Percentiles rank a stretch among this genome's conserved stretches.
Conservation (phyloP, 2,797 vertebrate species). For the Hydrocynus forskahlii region DNA sequence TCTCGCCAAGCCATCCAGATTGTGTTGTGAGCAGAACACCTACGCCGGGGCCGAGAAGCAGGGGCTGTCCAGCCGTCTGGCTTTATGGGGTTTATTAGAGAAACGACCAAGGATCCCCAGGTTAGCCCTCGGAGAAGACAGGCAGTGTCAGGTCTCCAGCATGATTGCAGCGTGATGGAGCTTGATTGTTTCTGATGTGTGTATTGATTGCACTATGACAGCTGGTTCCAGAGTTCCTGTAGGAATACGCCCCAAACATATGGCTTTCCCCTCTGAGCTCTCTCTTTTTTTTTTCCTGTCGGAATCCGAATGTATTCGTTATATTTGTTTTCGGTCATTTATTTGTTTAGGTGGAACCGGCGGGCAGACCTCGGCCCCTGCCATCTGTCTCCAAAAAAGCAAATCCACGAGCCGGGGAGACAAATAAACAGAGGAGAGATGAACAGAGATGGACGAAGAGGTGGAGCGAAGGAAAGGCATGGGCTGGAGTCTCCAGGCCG, state of each 20-base stretch:
- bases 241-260: conserved; percentile 18
- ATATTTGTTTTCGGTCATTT: conserved; percentile 33
- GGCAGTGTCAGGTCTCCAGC: conserved; percentile 6
- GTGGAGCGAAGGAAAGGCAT: background rate
- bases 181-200: conserved; percentile 48
- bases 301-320: conserved; percentile 31
- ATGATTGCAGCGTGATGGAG: conserved; percentile 32
- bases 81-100: conserved; percentile 51
- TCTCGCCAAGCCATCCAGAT: conserved; percentile 48
- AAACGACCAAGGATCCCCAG: background rate
- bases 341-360: conserved; percentile 48
- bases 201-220: conserved; percentile 31
- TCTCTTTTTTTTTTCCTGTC: background rate
- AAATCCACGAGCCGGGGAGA: conserved; percentile 26
- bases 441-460: conserved; percentile 17
- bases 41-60: conserved; percentile 37
- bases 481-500: conserved; percentile 21
- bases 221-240: conserved; percentile 18
- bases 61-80: conserved; percentile 35
- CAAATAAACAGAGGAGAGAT: conserved; percentile 54
- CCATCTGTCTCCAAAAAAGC: conserved; percentile 51
- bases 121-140: conserved; percentile 29
- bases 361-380: conserved; percentile 39
- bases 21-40: conserved; percentile 44
- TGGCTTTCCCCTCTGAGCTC: conserved; percentile 21